Evolutionary conservation across 2,888 invertebrate species (phyloP), one percentile per base, ranked within the genome.

Genomic region (Hirtodrosophila confusa): DNA sequence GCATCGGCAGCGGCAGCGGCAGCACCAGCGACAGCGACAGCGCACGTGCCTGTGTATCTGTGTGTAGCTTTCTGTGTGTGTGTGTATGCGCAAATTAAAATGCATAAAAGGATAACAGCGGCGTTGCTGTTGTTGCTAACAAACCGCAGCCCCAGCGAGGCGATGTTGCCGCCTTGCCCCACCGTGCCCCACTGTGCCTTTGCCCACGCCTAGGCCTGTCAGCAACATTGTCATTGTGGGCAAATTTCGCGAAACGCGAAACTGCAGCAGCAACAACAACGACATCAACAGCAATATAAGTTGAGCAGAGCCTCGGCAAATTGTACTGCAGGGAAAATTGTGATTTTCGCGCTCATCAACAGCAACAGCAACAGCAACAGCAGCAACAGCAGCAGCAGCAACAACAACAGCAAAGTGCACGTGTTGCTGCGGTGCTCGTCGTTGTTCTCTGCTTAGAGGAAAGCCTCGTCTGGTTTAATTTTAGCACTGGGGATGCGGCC

Each of bases 271-370:
- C 55, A 70, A 48, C 50, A 65, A 45, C 40, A 60, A 44, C n/a
- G 58, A 58, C 43, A 66, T 17, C 60, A 68, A 43, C 49, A 50
- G 36, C 60, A 58, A 67, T 50, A 61, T 41, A 55, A 60, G 58
- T 53, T 44, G 53, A 68, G 64, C 61, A 49, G 54, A 65, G 65
- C 63, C 44, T 57, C 62, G 47, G 69, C 76, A 86, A 85, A 84
- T 86, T 86, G 87, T 84, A 75, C 83, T 80, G 78, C 85, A 75
- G 85, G 85, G 83, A 84, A 86, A 84, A 86, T 86, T 84, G 78
- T 78, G 83, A 84, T 84, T 84, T 84, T 85, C 78, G 71, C 82
- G 82, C 82, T 84, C 82, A 85, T 78, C 87, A 84, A 68, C 78
- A 70, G 17, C 61, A 58, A 39, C 65, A 67, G n/a, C 60, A 50